Base-by-base conservation (phyloP, 1,140 invertebrate species). In the Uloborus diversus region DNA sequence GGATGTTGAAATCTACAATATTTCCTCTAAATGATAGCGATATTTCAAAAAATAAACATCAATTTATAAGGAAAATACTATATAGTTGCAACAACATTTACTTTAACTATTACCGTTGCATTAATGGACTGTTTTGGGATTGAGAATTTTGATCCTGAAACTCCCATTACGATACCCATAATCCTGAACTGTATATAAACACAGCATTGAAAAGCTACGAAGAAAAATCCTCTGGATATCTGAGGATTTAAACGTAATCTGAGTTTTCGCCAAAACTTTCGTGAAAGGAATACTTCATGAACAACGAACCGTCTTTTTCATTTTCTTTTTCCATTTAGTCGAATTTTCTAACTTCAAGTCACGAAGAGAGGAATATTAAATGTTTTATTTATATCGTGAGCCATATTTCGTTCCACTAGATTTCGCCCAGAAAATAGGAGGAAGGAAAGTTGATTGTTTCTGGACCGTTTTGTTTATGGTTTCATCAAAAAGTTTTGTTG, bases 351-450 rank as follows among this genome's bases (percentile, higher is more conserved):
- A 14, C 25, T 28, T 59, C 56, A 28, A 30, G 56, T 59, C 56
- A 59, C 56, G 56, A 28, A 59, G 3, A 30, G 9, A 27, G 28
- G 28, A 25, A 59, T 59, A 59, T 59, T 59, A 59, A 59, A 59
- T 59, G 56, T 59, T 59, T 59, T 59, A 59, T 59, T 59, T 59
- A 59, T 59, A 25, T 28, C 32, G 56, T 13, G n/a, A 14, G 1
- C 27, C 51, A 56, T 56, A 17, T 56, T 56, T 23, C 17, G 37
- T 17, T 42, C 17, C 37, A 17, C 9, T 42, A 13, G 17, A 13
- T 17, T 42, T 42, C 17, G 9, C 37, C 9, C 17, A 17, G 37
- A 13, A 17, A 2, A 17, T 42, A 13, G 37, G 17, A 42, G 17
- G 17, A 42, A 42, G 17, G 37, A n/a, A n/a, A 42, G 37, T 17